Conservation (phyloP, 2,888 invertebrate species). For the Zygogramma bicolorata region DNA sequence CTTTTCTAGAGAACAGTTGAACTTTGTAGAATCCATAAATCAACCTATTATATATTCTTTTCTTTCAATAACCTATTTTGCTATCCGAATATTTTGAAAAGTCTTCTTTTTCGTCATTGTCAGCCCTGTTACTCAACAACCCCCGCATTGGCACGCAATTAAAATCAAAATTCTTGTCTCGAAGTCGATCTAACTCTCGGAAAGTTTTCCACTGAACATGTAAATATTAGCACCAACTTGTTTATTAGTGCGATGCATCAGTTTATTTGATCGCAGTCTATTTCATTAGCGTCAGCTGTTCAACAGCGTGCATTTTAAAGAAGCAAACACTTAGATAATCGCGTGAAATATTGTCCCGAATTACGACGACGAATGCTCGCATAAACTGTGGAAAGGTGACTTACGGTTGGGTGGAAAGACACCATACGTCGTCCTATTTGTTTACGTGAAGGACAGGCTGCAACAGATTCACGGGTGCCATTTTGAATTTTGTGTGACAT, state of each 20-base stretch:
- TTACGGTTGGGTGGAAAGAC: too few relatives aligned
- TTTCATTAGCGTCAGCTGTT: constrained; percentile 4
- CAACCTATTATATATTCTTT: too few relatives aligned
- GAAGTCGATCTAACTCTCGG: neutral
- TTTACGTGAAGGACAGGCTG: too few relatives aligned
- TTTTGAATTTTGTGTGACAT: too few relatives aligned
- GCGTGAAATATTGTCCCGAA: neutral
- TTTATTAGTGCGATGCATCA: neutral
- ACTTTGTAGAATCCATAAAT: too few relatives aligned
- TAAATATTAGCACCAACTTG: constrained; percentile 2
- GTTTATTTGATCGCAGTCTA: constrained; percentile 2
- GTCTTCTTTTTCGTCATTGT: too few relatives aligned
- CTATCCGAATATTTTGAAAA: too few relatives aligned
- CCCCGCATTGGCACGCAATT: neutral
- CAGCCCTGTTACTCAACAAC: too few relatives aligned
- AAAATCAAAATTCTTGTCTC: neutral
- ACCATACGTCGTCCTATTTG: too few relatives aligned
- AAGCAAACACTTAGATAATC: neutral
- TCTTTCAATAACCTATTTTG: too few relatives aligned
- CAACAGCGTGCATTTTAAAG: constrained; percentile 7
- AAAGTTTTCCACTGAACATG: constrained; percentile 9
- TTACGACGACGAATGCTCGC: neutral
- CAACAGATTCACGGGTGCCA: too few relatives aligned
- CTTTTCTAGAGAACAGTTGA: too few relatives aligned
- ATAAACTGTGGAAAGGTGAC: neutral